A percentile compares a stretch with the other conserved stretches of the same genome.
phyloP scores from a whole-genome alignment of 2,888 invertebrate species.

The Tetragonisca angustula region DNA sequence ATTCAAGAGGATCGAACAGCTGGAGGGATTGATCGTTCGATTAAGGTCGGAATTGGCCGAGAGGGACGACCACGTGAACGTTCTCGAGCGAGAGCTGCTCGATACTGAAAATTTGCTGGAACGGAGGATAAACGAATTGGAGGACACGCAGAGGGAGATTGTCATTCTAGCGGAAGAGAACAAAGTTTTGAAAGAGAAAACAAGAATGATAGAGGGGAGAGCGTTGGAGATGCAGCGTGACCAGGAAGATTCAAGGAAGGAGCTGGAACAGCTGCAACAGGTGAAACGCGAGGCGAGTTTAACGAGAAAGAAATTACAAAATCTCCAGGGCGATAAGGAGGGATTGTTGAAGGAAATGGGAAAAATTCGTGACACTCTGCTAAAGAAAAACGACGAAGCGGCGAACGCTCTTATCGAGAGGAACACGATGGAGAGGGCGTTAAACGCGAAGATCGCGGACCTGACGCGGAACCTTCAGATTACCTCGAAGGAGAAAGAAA shows the following conservation, averaged over 20 bases:
- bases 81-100: slow-evolving; percentile 47
- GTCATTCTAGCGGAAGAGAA: slow-evolving; percentile 36
- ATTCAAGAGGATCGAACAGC: slow-evolving; percentile 59
- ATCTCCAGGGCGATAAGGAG: slow-evolving; percentile 51
- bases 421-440: slow-evolving; percentile 12
- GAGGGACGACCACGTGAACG: slow-evolving; percentile 45
- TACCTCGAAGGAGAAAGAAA: slow-evolving; percentile 44
- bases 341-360: slow-evolving; percentile 51
- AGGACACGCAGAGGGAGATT: slow-evolving; percentile 29
- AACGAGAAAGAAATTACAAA: slow-evolving; percentile 41
- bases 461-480: slow-evolving; percentile 30
- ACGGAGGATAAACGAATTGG: slow-evolving; percentile 47
- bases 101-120: slow-evolving; percentile 44
- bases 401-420: slow-evolving; percentile 49
- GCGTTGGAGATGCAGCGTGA: slow-evolving; percentile 47
- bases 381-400: slow-evolving; percentile 58
- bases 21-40: slow-evolving; percentile 59
- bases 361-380: slow-evolving; percentile 45
- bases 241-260: slow-evolving; percentile 36
- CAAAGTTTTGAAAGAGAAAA: slow-evolving; percentile 35
- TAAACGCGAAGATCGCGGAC: slow-evolving; percentile 23
- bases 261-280: slow-evolving; percentile 46
- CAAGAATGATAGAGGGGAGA: slow-evolving; percentile 38
- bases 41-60: slow-evolving; percentile 48
- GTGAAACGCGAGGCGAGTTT: slow-evolving; percentile 51